These are phyloP conservation scores for Perognathus longimembris DNA, from an alignment of 2,113 vertebrate species.

Conservation along the genomic window DNA sequence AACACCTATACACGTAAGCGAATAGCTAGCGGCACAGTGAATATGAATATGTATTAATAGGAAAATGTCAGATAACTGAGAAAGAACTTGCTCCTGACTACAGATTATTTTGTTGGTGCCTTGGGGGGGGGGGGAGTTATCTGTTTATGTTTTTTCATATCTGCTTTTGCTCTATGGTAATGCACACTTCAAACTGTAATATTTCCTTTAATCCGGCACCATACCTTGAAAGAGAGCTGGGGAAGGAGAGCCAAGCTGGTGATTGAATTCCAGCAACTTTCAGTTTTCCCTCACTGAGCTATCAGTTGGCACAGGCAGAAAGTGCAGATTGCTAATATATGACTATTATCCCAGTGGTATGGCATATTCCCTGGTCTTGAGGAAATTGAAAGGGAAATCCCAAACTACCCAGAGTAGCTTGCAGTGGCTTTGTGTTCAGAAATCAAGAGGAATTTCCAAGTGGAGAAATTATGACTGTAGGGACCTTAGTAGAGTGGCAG, in stretches of 20 bases:
- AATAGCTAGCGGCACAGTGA: neutral
- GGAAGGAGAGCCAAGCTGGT: conserved; percentile 38
- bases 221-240: conserved; percentile 50
- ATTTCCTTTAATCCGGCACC: conserved; percentile 65
- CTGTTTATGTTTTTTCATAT: neutral
- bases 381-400: conserved; percentile 74
- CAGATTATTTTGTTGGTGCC: neutral
- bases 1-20: too few relatives aligned
- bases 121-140: neutral
- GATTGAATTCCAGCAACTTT: conserved; percentile 66
- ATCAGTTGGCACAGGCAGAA: conserved; percentile 55
- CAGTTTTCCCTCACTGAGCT: conserved; percentile 39
- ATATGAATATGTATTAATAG: neutral
- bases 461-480: conserved; percentile 51
- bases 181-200: conserved; percentile 43
- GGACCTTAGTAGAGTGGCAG: conserved; percentile 42
- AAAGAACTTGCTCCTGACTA: neutral
- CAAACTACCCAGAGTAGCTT: conserved; percentile 37
- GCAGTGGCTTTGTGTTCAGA: conserved; percentile 47
- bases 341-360: conserved; percentile 28
- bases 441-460: conserved; percentile 61
- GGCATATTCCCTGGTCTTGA: conserved; percentile 52
- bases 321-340: conserved; percentile 36
- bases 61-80: neutral
- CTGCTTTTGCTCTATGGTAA: neutral